These are phyloP conservation scores for Brachyopa scutellaris DNA, from an alignment of 2,888 invertebrate species.

Conservation along the genomic window DNA sequence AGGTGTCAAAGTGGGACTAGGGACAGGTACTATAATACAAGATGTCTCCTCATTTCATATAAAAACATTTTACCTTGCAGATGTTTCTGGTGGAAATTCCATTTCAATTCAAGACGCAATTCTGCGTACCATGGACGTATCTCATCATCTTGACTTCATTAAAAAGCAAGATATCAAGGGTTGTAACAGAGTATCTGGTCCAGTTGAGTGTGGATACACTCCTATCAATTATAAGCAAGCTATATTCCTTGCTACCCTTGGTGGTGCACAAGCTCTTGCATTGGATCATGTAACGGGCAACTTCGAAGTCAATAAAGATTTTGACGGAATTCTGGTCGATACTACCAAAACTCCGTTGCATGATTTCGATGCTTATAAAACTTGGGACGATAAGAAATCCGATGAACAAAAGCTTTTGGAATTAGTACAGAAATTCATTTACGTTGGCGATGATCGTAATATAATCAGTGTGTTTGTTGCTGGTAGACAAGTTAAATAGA, in stretches of 20 bases:
- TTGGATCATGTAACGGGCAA: slow-evolving; percentile 90
- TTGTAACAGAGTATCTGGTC: background rate
- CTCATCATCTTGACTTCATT: slow-evolving; percentile 85
- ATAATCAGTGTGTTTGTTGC: slow-evolving; percentile 89
- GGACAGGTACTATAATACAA: slow-evolving; percentile 87
- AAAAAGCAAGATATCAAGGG: slow-evolving; percentile 80
- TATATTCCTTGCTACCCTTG: slow-evolving; percentile 92
- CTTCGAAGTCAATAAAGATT: slow-evolving; percentile 91
- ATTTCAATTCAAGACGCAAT: slow-evolving; percentile 90
- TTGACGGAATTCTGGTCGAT: slow-evolving; percentile 92
- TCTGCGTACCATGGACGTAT: slow-evolving; percentile 88
- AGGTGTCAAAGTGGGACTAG: slow-evolving; percentile 90
- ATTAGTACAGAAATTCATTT: slow-evolving; percentile 89
- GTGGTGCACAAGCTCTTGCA: slow-evolving; percentile 91
- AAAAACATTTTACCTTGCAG: slow-evolving; percentile 81
- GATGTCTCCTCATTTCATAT: background rate
- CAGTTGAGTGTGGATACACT: slow-evolving; percentile 73
- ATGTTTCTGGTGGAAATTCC: slow-evolving; percentile 92
- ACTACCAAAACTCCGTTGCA: slow-evolving; percentile 84
- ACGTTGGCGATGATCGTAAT: slow-evolving; percentile 92
- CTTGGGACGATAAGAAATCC: slow-evolving; percentile 73
- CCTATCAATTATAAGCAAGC: slow-evolving; percentile 89
- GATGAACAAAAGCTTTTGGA: slow-evolving; percentile 83
- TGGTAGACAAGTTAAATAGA: slow-evolving; percentile 84
- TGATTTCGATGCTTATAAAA: slow-evolving; percentile 79